These are phyloP conservation scores for Ctenodactylus gundi DNA, from an alignment of 2,113 vertebrate genomes.

Conservation along the genomic window DNA sequence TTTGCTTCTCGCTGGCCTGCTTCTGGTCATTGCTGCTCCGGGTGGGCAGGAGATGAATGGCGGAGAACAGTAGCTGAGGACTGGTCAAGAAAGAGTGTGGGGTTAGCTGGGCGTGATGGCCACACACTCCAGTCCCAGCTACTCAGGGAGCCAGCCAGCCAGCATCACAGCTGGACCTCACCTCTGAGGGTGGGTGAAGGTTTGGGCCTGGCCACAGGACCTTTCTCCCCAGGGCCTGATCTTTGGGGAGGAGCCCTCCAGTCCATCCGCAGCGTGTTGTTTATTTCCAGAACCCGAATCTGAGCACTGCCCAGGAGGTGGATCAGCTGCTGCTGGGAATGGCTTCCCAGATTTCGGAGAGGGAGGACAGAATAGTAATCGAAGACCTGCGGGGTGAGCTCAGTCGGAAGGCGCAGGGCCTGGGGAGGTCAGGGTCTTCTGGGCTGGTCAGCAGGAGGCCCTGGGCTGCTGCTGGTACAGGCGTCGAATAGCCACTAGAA, in stretches of 20 bases:
- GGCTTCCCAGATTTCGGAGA: conserved; percentile 95
- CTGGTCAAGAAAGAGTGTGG: background rate
- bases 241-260: background rate
- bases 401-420: background rate
- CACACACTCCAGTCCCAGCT: background rate
- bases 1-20: no score
- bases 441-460: background rate
- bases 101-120: background rate
- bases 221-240: conserved; percentile 73
- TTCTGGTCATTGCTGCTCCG: background rate
- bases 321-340: conserved; percentile 93
- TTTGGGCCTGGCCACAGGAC: background rate
- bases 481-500: background rate
- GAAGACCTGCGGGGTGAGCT: conserved; percentile 93
- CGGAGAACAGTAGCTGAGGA: background rate
- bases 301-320: conserved; percentile 82
- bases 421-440: background rate
- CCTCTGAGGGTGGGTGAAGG: background rate
- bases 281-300: conserved; percentile 81
- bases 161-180: background rate
- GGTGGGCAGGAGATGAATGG: background rate
- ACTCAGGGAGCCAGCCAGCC: background rate
- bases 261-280: fast-evolving
- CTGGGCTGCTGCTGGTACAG: background rate
- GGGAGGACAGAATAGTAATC: conserved; percentile 91